Conservation (phyloP, 2,888 invertebrate species). For the Melinaea menophilus region DNA sequence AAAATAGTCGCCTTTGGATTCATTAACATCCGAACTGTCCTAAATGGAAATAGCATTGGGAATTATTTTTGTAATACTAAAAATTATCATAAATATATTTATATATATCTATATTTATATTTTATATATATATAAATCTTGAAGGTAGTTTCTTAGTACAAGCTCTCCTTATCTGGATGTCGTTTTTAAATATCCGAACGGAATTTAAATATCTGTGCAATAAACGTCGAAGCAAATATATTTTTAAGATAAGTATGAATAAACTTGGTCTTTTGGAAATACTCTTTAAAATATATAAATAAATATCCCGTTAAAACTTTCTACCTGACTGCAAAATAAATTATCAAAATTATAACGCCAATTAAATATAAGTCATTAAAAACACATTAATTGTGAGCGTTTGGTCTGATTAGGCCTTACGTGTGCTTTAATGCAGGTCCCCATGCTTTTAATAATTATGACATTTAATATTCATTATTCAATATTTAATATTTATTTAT, state of each 20-base stretch:
- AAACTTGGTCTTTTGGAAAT: background rate
- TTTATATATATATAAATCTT: background rate
- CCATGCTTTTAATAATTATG: conserved; percentile 8
- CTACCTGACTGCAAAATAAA: conserved; percentile 21
- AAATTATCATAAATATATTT: too few relatives aligned
- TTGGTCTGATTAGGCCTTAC: conserved; percentile 23
- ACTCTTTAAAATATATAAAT: background rate
- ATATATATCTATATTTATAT: background rate
- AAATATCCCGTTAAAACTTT: conserved; percentile 12
- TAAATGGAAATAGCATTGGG: background rate
- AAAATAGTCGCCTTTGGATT: conserved; percentile 24
- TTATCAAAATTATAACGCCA: conserved; percentile 23
- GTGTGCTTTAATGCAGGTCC: conserved; percentile 15
- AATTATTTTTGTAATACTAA: background rate
- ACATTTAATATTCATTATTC: background rate
- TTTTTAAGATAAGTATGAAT: background rate
- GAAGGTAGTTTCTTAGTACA: background rate
- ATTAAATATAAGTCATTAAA: conserved; percentile 28
- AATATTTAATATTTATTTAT: background rate
- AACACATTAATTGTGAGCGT: conserved; percentile 15
- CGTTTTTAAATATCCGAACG: background rate
- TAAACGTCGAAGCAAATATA: conserved; percentile 1
- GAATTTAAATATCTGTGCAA: background rate
- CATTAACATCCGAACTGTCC: conserved; percentile 21
- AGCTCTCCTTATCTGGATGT: background rate